Conservation (phyloP, 2,888 invertebrate species). For the Trissonchulus latispiculum region DNA sequence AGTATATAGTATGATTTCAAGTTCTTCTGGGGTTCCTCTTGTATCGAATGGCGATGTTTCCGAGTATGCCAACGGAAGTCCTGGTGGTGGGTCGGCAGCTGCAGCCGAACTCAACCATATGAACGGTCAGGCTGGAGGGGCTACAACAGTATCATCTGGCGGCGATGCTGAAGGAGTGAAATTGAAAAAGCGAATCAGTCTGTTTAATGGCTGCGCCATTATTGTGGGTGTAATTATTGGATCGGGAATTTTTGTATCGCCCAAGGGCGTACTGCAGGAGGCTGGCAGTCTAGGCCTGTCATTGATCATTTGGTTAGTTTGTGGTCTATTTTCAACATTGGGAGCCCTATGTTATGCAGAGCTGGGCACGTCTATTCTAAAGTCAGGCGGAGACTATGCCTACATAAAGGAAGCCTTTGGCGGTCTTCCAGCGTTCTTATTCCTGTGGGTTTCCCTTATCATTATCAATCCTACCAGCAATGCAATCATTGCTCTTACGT, state of each 20-base stretch:
- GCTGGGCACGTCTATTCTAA: constrained; percentile 90
- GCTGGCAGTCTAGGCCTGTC: constrained; percentile 81
- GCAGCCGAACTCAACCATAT: too few relatives aligned
- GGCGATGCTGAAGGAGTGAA: constrained; percentile 25
- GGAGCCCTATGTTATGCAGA: constrained; percentile 95
- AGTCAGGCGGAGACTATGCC: constrained; percentile 90
- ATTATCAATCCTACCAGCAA: constrained; percentile 80
- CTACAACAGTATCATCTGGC: too few relatives aligned
- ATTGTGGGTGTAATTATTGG: constrained; percentile 55
- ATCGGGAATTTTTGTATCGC: constrained; percentile 91
- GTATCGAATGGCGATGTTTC: not conserved
- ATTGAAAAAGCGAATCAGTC: constrained; percentile 46
- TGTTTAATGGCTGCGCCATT: constrained; percentile 49
- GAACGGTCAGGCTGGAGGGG: not conserved
- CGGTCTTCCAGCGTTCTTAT: constrained; percentile 75
- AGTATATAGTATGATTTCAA: not conserved
- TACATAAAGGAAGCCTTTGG: constrained; percentile 82
- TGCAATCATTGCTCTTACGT: constrained; percentile 83
- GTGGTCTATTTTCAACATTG: constrained; percentile 75
- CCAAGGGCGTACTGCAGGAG: constrained; percentile 70
- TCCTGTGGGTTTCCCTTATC: constrained; percentile 76
- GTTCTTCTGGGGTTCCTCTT: not conserved
- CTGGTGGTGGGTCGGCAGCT: not conserved
- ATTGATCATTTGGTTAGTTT: constrained; percentile 74
- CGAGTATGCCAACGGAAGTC: not conserved